Percentiles rank a stretch among this genome's conserved stretches.
Evolutionary conservation across 2,888 invertebrate genomes (phyloP).

Genomic region (Unio pictorum): DNA sequence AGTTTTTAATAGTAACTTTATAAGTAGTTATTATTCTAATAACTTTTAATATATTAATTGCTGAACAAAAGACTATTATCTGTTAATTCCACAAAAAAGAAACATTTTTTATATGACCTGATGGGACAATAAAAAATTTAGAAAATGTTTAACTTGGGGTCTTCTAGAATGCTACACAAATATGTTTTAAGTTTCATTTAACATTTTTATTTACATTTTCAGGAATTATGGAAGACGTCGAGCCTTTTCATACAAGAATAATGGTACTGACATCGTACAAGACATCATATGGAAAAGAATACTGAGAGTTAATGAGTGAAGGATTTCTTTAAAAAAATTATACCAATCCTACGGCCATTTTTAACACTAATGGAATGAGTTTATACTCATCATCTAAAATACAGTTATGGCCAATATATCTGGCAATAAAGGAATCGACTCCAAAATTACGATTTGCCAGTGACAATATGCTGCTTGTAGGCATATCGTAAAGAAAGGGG

Average conservation of each 20-base stretch:
- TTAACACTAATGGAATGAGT: conserved; percentile 32
- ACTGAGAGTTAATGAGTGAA: conserved; percentile 7
- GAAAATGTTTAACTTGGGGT: too few relatives aligned
- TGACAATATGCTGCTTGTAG: conserved; percentile 26
- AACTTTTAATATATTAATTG: too few relatives aligned
- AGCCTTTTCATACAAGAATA: conserved; percentile 2
- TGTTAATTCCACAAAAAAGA: too few relatives aligned
- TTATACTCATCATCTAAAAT: conserved; percentile 25
- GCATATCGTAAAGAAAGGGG: conserved; percentile 33
- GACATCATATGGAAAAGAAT: conserved; percentile 19
- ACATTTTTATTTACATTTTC: conserved; percentile 6
- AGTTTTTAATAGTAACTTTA: too few relatives aligned
- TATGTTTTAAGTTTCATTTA: conserved; percentile 6
- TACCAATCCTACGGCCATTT: conserved; percentile 15
- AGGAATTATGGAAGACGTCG: conserved; percentile 15
- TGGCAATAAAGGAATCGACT: conserved; percentile 28
- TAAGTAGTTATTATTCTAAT: too few relatives aligned
- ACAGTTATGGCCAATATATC: conserved; percentile 29
- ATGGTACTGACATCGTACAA: conserved; percentile 4
- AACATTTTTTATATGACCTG: too few relatives aligned
- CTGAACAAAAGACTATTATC: too few relatives aligned
- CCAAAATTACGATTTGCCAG: conserved; percentile 21
- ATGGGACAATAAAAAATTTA: too few relatives aligned
- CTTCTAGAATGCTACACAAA: too few relatives aligned
- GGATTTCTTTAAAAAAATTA: conserved; percentile 3